phyloP scores from a whole-genome alignment of 1,140 invertebrate genomes.

The Psilanteris sp. region DNA sequence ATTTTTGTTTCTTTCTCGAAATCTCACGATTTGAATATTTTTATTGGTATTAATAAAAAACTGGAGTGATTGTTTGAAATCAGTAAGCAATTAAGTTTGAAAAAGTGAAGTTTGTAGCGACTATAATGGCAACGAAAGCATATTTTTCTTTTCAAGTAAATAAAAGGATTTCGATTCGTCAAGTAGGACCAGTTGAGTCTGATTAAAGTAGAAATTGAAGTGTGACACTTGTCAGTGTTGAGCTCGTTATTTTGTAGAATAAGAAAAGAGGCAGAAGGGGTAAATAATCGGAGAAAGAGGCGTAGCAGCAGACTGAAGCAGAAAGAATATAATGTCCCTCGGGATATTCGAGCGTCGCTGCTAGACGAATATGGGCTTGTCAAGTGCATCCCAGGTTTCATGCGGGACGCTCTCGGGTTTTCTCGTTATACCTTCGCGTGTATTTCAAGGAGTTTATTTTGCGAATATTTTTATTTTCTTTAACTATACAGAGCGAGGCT shows the following conservation, averaged over 20 bases:
- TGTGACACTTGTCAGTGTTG: constrained; percentile 41
- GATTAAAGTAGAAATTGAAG: constrained; percentile 50
- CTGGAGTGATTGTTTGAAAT: too few species aligned
- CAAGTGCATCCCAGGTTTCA: constrained; percentile 47
- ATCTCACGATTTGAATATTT: too few species aligned
- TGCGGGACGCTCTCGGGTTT: constrained; percentile 47
- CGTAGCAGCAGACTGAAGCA: not conserved
- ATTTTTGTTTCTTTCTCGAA: too few species aligned
- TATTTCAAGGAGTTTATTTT: constrained; percentile 39
- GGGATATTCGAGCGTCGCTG: constrained; percentile 44
- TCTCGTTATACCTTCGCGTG: constrained; percentile 28
- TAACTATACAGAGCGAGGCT: constrained; percentile 5
- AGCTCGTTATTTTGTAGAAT: constrained; percentile 55
- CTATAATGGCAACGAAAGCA: too few species aligned
- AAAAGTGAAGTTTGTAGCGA: too few species aligned
- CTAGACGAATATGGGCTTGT: constrained; percentile 55
- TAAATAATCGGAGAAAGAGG: constrained; percentile 42
- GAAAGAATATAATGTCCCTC: constrained; percentile 43
- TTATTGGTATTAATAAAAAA: too few species aligned
- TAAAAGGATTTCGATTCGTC: not conserved
- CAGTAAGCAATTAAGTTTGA: too few species aligned
- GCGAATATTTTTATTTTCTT: constrained; percentile 19
- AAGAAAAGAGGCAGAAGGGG: constrained; percentile 31
- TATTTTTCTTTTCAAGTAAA: too few species aligned
- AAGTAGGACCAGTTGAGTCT: constrained; percentile 13